Evolutionary conservation across 2,113 vertebrate genomes (phyloP).

Genomic region (Rhinolophus sinicus): DNA sequence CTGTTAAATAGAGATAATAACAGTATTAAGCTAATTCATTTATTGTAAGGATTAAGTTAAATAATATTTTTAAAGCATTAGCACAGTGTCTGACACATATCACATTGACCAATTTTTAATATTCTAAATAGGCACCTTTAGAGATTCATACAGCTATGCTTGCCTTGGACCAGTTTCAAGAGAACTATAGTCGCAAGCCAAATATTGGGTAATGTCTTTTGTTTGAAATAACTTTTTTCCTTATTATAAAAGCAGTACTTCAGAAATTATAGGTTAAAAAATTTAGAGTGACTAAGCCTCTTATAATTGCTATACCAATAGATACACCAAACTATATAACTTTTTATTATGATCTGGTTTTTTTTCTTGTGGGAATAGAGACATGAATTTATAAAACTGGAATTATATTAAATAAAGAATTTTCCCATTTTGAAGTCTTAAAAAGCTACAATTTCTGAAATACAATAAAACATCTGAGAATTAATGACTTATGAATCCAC

Average conservation of each 20-base stretch:
- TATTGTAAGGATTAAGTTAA: background rate
- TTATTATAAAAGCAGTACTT: background rate
- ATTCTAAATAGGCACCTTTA: constrained; percentile 89
- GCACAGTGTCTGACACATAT: background rate
- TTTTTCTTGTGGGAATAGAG: background rate
- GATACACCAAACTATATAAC: background rate
- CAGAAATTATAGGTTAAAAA: constrained; percentile 5
- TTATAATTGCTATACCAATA: background rate
- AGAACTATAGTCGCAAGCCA: constrained; percentile 90
- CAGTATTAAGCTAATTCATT: background rate
- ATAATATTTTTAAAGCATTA: constrained; percentile 32
- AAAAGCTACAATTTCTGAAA: constrained; percentile 17
- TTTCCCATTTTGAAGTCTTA: constrained; percentile 35
- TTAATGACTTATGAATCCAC: background rate
- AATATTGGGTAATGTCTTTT: constrained; percentile 89
- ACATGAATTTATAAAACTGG: background rate
- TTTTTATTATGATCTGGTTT: background rate
- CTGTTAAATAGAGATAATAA: background rate
- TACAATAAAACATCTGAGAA: background rate
- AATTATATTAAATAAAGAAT: background rate
- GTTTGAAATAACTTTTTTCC: constrained; percentile 28
- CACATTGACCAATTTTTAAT: constrained; percentile 30
- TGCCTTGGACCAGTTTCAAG: constrained; percentile 94
- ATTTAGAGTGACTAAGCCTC: background rate
- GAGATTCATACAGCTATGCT: constrained; percentile 95